These are phyloP conservation scores for Oreochromis mossambicus DNA, from an alignment of 2,797 vertebrate genomes.

Conservation along the genomic window DNA sequence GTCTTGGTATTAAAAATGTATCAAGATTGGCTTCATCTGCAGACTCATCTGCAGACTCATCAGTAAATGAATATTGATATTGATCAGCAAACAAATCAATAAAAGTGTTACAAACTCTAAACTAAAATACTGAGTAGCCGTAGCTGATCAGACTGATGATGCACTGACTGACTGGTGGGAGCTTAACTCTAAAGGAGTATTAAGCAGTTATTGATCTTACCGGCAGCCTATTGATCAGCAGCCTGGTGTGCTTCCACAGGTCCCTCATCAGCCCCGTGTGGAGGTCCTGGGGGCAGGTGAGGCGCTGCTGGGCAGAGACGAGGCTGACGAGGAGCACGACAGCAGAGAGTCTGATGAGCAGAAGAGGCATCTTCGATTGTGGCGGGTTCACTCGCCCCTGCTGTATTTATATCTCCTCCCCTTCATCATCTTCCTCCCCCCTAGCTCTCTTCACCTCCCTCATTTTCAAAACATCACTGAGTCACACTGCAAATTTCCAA, in stretches of 20 bases:
- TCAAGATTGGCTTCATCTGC: neutral
- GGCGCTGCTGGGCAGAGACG: neutral
- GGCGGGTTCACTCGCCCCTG: neutral
- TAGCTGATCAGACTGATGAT: neutral
- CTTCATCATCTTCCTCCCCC: neutral
- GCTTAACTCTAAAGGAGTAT: neutral
- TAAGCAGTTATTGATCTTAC: slow-evolving; percentile 20
- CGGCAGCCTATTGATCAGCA: slow-evolving; percentile 39
- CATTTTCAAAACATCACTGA: neutral
- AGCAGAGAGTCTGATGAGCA: slow-evolving; percentile 2
- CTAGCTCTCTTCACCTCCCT: neutral
- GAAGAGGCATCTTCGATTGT: slow-evolving; percentile 34
- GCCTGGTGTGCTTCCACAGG: slow-evolving; percentile 38
- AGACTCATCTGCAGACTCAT: neutral
- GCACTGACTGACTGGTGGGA: neutral
- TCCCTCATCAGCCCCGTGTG: slow-evolving; percentile 30
- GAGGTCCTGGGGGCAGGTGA: slow-evolving; percentile 36
- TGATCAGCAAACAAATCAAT: neutral
- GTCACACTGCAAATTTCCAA: slow-evolving; percentile 15
- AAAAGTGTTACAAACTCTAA: neutral
- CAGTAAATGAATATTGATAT: neutral
- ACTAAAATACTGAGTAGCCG: neutral
- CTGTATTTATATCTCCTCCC: slow-evolving; percentile 41
- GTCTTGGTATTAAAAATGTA: neutral
- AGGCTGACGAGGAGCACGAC: slow-evolving; percentile 6